Conservation (phyloP, 2,797 vertebrate genomes). For the Galagoides demidoff region DNA sequence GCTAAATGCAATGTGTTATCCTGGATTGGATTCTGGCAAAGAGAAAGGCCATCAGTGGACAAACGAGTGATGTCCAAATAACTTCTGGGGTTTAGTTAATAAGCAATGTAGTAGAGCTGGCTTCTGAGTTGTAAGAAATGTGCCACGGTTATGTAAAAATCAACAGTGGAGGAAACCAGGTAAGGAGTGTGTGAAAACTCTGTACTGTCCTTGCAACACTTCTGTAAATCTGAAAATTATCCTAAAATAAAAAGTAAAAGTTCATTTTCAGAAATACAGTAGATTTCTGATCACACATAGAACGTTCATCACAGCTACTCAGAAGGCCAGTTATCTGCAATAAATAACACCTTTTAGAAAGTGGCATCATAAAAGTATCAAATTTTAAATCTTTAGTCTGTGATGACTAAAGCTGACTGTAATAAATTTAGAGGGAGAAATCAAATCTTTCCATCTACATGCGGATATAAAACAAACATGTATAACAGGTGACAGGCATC, state of each 20-base stretch:
- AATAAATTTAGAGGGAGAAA: not conserved
- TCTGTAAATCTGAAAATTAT: not conserved
- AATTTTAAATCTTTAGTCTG: not conserved
- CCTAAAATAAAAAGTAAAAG: not conserved
- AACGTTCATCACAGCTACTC: not conserved
- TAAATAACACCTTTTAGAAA: not conserved
- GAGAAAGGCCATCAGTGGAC: not conserved
- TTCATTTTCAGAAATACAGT: not conserved
- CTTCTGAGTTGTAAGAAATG: not conserved
- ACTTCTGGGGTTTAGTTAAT: not conserved
- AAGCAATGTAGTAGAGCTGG: not conserved
- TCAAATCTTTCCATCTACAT: not conserved
- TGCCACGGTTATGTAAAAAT: not conserved
- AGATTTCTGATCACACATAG: not conserved
- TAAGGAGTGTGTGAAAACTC: not conserved
- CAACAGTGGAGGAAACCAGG: not conserved
- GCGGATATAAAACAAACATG: not conserved
- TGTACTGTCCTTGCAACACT: not conserved
- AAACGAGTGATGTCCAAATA: not conserved
- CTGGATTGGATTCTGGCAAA: not conserved
- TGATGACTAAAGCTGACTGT: not conserved
- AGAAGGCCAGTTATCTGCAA: not conserved
- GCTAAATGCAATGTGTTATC: not conserved
- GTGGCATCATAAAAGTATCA: not conserved
- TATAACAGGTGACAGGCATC: not conserved